phyloP scores from a whole-genome alignment of 2,797 vertebrate genomes.

The Cryptoblepharus egeriae region DNA sequence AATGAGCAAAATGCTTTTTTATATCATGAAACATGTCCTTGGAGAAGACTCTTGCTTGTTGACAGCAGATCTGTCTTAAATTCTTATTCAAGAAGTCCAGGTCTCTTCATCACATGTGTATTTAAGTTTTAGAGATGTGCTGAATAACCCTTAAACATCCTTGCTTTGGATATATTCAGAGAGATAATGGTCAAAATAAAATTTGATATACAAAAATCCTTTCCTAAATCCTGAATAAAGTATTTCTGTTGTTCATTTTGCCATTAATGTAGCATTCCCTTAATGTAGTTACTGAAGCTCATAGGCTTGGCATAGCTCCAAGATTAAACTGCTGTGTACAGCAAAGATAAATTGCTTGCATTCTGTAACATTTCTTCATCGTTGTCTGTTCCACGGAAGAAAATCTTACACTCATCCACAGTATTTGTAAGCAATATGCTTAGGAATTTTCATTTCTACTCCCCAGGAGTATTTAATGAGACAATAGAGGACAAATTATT shows the following conservation, averaged over 20 bases:
- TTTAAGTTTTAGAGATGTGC: not conserved
- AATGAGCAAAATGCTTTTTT: conserved; percentile 49
- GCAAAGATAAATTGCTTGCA: conserved; percentile 66
- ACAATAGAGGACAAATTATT: conserved; percentile 28
- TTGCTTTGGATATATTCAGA: conserved; percentile 7
- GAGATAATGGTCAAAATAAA: not conserved
- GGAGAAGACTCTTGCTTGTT: conserved; percentile 32
- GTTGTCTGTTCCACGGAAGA: conserved; percentile 60
- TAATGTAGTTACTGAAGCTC: conserved; percentile 47
- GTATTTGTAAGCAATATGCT: conserved; percentile 59
- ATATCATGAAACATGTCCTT: conserved; percentile 63
- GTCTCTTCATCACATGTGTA: not conserved
- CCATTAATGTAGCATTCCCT: conserved; percentile 34
- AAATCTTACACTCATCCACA: conserved; percentile 57
- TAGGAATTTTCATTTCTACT: conserved; percentile 50
- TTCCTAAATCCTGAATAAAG: conserved; percentile 8
- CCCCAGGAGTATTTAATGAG: conserved; percentile 46
- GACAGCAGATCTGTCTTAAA: conserved; percentile 52
- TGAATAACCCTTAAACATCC: not conserved
- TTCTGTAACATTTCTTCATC: conserved; percentile 65
- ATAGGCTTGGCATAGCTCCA: conserved; percentile 46
- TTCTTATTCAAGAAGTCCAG: conserved; percentile 31
- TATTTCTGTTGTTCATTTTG: conserved; percentile 17
- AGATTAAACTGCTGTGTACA: not conserved
- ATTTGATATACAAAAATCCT: not conserved